phyloP scores from a whole-genome alignment of 2,113 vertebrate genomes.

The Seriola dumerili region DNA sequence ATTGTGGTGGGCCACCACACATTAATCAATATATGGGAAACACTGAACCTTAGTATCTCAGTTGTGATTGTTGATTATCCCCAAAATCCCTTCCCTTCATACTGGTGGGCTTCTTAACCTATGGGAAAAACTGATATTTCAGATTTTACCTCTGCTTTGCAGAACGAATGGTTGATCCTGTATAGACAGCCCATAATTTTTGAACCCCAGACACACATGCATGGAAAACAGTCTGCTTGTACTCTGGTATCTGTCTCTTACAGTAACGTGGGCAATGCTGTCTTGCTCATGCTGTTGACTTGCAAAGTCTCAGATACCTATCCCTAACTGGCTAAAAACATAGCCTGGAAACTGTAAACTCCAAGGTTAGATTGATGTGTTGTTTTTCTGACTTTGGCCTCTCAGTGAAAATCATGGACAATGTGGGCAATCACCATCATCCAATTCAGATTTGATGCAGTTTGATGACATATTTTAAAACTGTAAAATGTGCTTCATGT shows the following conservation, averaged over 20 bases:
- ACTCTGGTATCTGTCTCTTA: background rate
- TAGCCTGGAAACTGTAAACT: slow-evolving; percentile 82
- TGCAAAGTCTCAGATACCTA: slow-evolving; percentile 68
- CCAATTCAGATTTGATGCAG: background rate
- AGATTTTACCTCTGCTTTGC: slow-evolving; percentile 86
- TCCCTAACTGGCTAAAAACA: slow-evolving; percentile 70
- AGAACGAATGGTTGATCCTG: slow-evolving; percentile 94
- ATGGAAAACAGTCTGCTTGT: background rate
- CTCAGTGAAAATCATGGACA: background rate
- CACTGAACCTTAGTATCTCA: slow-evolving; percentile 88
- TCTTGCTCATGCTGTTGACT: background rate
- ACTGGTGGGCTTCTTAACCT: slow-evolving; percentile 87
- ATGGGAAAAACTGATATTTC: slow-evolving; percentile 82
- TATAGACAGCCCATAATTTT: slow-evolving; percentile 13
- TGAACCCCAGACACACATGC: slow-evolving; percentile 1
- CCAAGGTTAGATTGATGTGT: slow-evolving; percentile 52
- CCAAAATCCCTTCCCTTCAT: slow-evolving; percentile 85
- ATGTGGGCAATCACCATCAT: background rate
- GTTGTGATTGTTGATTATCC: slow-evolving; percentile 72
- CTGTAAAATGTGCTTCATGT: background rate
- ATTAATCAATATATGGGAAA: no score
- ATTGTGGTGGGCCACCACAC: no score
- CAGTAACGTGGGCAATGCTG: background rate
- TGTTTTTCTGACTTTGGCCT: slow-evolving; percentile 1
- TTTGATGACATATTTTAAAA: background rate